phyloP scores from a whole-genome alignment of 1,140 invertebrate species.

The Leptinotarsa undecemlineata region DNA sequence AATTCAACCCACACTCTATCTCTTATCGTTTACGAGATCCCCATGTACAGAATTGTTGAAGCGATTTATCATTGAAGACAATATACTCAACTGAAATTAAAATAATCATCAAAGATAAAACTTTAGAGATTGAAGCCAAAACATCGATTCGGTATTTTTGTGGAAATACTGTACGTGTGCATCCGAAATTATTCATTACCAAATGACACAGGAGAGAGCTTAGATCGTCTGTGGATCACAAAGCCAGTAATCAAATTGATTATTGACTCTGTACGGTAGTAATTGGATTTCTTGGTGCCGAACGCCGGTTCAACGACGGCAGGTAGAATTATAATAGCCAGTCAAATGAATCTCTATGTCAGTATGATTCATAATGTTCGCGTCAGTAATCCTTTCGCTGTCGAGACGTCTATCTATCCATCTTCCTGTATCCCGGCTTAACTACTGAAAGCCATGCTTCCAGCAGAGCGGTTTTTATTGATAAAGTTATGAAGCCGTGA shows the following conservation, averaged over 20 bases:
- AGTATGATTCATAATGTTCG: slow-evolving; percentile 44
- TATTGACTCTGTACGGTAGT: slow-evolving; percentile 8
- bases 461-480: slow-evolving; percentile 30
- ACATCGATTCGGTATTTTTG: too few relatives aligned
- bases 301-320: background rate
- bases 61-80: too few relatives aligned
- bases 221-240: slow-evolving; percentile 30
- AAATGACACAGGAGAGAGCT: too few relatives aligned
- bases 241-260: slow-evolving; percentile 14
- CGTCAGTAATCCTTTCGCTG: slow-evolving; percentile 42
- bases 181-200: too few relatives aligned
- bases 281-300: slow-evolving; percentile 10
- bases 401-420: slow-evolving; percentile 31
- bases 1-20: too few relatives aligned
- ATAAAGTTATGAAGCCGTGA: slow-evolving; percentile 27
- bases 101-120: too few relatives aligned
- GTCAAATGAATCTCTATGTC: slow-evolving; percentile 38
- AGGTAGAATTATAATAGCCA: slow-evolving; percentile 18
- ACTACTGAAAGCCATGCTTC: slow-evolving; percentile 26
- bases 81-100: too few relatives aligned
- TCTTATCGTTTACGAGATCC: too few relatives aligned
- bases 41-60: too few relatives aligned
- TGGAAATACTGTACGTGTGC: too few relatives aligned
- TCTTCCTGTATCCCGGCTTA: slow-evolving; percentile 40
- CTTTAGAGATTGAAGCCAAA: too few relatives aligned